phyloP scores from a whole-genome alignment of 1,140 invertebrate genomes.

The Drosophila paulistorum region DNA sequence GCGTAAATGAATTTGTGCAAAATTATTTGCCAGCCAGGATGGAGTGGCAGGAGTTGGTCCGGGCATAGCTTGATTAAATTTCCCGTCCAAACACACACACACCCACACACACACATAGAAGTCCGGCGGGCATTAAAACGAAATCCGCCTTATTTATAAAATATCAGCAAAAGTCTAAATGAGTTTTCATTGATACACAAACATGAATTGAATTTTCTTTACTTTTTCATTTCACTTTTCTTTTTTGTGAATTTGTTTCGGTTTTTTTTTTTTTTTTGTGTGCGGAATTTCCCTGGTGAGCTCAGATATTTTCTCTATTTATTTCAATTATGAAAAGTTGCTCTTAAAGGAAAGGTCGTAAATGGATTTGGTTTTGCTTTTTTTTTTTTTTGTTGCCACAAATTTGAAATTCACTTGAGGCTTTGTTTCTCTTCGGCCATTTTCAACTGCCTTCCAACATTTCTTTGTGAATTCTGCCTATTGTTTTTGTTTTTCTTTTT shows the following conservation, averaged over 20 bases:
- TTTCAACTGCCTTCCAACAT: not conserved
- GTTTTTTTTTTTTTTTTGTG: constrained; percentile 9
- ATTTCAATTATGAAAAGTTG: constrained; percentile 77
- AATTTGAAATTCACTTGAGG: constrained; percentile 48
- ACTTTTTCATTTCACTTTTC: not conserved
- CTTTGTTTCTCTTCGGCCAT: constrained; percentile 9
- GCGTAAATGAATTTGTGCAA: constrained; percentile 75
- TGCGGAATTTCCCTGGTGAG: constrained; percentile 55
- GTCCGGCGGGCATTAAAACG: constrained; percentile 62
- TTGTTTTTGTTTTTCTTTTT: constrained; percentile 26
- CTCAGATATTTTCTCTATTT: constrained; percentile 54
- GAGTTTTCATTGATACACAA: constrained; percentile 71
- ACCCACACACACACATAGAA: constrained; percentile 20
- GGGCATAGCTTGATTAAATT: constrained; percentile 67
- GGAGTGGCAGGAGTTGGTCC: constrained; percentile 20
- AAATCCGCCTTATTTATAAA: constrained; percentile 64
- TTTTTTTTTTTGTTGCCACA: constrained; percentile 13
- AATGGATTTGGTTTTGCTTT: constrained; percentile 37
- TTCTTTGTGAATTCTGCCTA: not conserved
- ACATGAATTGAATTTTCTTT: constrained; percentile 50
- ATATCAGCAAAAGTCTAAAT: constrained; percentile 44
- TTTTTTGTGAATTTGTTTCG: not conserved
- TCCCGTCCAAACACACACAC: constrained; percentile 33
- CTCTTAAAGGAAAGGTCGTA: constrained; percentile 32
- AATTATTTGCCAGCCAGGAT: constrained; percentile 61